Conservation (phyloP, 2,113 vertebrate species). For the Aramus guarauna region DNA sequence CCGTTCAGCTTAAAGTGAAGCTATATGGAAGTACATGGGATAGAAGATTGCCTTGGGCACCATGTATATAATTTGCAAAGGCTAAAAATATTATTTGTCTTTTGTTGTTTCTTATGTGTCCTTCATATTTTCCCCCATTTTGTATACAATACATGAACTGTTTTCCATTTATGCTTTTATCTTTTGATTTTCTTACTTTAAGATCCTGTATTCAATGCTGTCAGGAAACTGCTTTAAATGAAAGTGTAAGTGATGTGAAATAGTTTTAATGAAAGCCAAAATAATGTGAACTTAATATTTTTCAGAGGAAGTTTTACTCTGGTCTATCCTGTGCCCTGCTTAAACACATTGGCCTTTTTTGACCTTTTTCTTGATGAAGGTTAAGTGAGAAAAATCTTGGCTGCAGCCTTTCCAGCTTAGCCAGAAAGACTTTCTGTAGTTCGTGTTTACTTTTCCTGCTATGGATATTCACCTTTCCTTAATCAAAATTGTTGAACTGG, state of each 20-base stretch:
- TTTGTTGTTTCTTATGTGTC: neutral
- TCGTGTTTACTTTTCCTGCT: neutral
- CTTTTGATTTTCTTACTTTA: neutral
- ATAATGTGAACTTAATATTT: slow-evolving; percentile 29
- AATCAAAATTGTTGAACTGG: neutral
- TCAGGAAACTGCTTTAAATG: slow-evolving; percentile 9
- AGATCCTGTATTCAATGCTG: neutral
- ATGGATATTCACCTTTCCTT: neutral
- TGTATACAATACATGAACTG: neutral
- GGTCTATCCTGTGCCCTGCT: neutral
- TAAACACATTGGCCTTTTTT: slow-evolving; percentile 25
- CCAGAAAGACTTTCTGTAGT: neutral
- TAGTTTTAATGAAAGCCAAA: slow-evolving; percentile 14
- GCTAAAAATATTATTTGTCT: neutral
- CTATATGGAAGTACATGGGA: rapidly evolving
- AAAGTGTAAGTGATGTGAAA: neutral
- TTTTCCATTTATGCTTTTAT: neutral
- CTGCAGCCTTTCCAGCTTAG: slow-evolving; percentile 9
- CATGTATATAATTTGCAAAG: neutral
- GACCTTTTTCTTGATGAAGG: slow-evolving; percentile 27
- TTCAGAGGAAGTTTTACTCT: slow-evolving; percentile 9
- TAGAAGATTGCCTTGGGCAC: neutral
- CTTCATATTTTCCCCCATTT: neutral
- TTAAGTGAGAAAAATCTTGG: slow-evolving; percentile 10
- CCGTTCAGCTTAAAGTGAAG: neutral